Conservation (phyloP, 2,888 invertebrate genomes). For the Eristalis tenax region DNA sequence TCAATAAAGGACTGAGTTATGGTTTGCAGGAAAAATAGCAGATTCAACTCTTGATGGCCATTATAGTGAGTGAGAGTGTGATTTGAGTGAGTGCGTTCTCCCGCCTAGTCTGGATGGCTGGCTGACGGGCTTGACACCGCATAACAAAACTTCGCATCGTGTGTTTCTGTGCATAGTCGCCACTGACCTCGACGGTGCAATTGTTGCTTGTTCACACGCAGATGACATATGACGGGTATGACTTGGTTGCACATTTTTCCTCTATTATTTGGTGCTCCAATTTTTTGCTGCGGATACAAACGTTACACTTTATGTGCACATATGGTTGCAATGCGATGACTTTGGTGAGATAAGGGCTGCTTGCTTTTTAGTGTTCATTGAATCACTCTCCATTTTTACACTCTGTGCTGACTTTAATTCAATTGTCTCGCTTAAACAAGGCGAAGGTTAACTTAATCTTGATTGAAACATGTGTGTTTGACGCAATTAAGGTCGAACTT, state of each 20-base stretch:
- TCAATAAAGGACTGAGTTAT: constrained; percentile 41
- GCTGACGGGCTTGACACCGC: constrained; percentile 25
- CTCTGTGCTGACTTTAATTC: neutral
- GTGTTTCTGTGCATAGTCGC: constrained; percentile 1
- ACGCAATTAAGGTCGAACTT: neutral
- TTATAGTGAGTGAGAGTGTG: constrained; percentile 40
- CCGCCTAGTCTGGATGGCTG: constrained; percentile 21
- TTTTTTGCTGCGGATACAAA: constrained; percentile 7
- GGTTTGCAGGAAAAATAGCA: neutral
- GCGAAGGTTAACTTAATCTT: neutral
- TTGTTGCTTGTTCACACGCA: constrained; percentile 59
- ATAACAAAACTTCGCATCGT: constrained; percentile 6
- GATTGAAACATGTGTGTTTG: neutral
- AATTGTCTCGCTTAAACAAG: neutral
- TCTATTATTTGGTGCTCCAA: constrained; percentile 35
- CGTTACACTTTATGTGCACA: neutral
- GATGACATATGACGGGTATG: constrained; percentile 62
- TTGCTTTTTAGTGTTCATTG: neutral
- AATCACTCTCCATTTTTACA: neutral
- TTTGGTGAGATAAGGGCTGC: neutral
- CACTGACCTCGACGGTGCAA: constrained; percentile 67
- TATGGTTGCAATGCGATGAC: neutral
- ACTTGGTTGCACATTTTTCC: constrained; percentile 55
- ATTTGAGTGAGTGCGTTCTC: constrained; percentile 56
- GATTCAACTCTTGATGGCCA: constrained; percentile 38